Percentiles rank a stretch among this genome's conserved stretches.
These are phyloP conservation scores for Thalassaphorura encarpata DNA, from an alignment of 1,140 invertebrate genomes.

Conservation along the genomic window DNA sequence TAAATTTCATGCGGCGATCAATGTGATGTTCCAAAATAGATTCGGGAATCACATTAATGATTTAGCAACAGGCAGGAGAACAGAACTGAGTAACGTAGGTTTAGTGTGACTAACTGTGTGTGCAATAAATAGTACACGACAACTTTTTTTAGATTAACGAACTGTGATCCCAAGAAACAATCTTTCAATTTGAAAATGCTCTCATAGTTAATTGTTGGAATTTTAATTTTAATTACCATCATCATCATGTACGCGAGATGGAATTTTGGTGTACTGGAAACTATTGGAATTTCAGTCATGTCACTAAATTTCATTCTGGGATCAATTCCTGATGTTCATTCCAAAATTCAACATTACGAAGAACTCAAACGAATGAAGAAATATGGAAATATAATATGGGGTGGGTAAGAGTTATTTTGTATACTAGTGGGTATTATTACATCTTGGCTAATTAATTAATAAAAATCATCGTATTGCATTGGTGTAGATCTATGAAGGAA, in stretches of 20 bases:
- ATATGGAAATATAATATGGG: neutral
- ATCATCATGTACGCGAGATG: neutral
- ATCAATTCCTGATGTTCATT: neutral
- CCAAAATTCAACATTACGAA: neutral
- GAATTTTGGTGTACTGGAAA: slow-evolving; percentile 1
- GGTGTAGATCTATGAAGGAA: slow-evolving; percentile 17
- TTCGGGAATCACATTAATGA: too few relatives aligned
- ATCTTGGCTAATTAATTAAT: neutral
- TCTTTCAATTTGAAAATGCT: too few relatives aligned
- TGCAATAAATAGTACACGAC: too few relatives aligned
- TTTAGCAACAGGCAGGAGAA: too few relatives aligned
- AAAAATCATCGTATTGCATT: neutral
- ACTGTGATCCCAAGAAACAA: too few relatives aligned
- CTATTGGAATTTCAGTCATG: neutral
- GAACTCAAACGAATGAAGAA: neutral
- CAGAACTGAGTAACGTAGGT: too few relatives aligned
- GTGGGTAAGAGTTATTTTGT: neutral
- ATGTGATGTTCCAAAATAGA: too few relatives aligned
- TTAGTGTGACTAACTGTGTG: too few relatives aligned
- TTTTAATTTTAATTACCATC: neutral
- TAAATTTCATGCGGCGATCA: neutral
- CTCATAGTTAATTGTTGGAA: too few relatives aligned
- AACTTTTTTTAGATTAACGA: too few relatives aligned
- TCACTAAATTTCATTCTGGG: neutral
- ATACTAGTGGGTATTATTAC: neutral